Conservation (phyloP, 2,113 vertebrate genomes). For the Natator depressus region DNA sequence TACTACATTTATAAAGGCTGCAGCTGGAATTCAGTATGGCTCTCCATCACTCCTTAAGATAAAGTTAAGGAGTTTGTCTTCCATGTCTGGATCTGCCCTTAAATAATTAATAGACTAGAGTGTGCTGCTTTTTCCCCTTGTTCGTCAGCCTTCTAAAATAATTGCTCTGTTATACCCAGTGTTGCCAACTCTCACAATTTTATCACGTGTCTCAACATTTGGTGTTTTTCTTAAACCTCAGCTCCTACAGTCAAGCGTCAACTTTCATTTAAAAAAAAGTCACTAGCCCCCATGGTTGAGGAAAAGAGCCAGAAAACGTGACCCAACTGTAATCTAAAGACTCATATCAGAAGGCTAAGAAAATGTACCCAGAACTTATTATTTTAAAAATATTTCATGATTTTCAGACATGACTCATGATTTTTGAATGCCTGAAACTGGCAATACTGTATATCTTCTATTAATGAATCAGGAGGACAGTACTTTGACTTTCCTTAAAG, state of each 20-base stretch:
- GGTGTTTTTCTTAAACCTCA: not conserved
- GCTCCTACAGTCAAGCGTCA: not conserved
- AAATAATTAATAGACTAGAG: not conserved
- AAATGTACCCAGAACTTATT: not conserved
- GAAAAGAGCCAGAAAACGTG: not conserved
- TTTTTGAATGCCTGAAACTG: not conserved
- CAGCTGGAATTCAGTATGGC: not conserved
- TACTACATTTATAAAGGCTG: not conserved
- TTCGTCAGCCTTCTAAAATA: not conserved
- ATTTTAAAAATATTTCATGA: not conserved
- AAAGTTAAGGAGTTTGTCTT: not conserved
- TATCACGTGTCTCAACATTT: rapidly evolving
- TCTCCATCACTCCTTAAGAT: not conserved
- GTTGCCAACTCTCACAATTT: not conserved
- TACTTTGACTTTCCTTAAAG: not conserved
- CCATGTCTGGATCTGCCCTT: not conserved
- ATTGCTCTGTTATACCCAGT: not conserved
- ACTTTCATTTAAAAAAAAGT: not conserved
- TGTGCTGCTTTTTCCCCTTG: not conserved
- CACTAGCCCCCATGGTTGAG: not conserved
- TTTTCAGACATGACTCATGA: not conserved
- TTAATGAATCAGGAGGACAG: not conserved
- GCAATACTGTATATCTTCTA: not conserved
- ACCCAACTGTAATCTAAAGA: not conserved
- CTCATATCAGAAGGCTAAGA: not conserved